Base-by-base conservation (phyloP, 2,113 vertebrate species). In the Scopus umbretta region DNA sequence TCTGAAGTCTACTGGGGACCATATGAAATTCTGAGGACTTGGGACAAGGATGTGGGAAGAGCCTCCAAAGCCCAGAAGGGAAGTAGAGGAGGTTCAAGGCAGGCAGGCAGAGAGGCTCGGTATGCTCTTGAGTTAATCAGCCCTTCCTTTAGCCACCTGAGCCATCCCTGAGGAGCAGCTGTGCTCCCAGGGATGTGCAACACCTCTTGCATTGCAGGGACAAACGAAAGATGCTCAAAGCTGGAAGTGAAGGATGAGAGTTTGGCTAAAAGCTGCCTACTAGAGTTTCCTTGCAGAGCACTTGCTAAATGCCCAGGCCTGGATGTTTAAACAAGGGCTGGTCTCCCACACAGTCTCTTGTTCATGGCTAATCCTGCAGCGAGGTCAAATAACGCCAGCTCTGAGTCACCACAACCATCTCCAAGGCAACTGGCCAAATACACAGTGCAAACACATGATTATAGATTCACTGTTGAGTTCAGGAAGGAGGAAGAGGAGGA, bases 361-460 rank as follows among this genome's bases (percentile, higher is more conserved):
- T 59, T 96, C 80, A 80, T 15, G 43, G 88, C 84, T 97, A 93
- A 97, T 95, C 93, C 92, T 72, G 53, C 78, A 62, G 55, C 1
- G 15, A 92, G 73, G 79, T 96, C 94, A 95, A 96, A 68, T 65
- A 95, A 97, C 26, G 1, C 90, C 38, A 86, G 29, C 81, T 86
- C 67, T 95, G 91, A 96, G 94, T 97, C 94, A 96, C 80, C 78
- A 42, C 34, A 92, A 67, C 38, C 56, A 96, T 96, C 74, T 59
- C 92, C 97, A 95, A 83, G 94, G 96, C 96, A 97, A 96, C 94
- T 49, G 78, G 56, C 1, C 0, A 63, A 94, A 92, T 72, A 93
- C 80, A 96, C 80, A 65, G 61, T 56, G 67, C 92, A 95, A 95
- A 95, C 90, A 97, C 91, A 83, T 0, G n/a, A 96, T 96, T 94